A percentile compares a stretch with the other conserved stretches of the same genome.
phyloP scores from a whole-genome alignment of 2,888 invertebrate genomes.

The Tetragonisca angustula region DNA sequence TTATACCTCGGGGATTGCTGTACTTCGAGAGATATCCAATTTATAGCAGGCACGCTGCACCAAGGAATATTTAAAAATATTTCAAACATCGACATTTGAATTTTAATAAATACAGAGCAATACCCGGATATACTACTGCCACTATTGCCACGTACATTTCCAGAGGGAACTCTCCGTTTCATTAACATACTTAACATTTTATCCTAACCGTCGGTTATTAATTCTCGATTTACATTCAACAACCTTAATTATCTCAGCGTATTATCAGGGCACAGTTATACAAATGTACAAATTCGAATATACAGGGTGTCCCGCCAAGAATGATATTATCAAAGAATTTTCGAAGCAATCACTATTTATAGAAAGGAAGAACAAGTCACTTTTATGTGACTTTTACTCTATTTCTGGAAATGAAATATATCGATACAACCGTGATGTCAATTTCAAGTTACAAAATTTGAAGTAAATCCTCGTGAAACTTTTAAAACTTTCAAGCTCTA shows the following conservation, averaged over 20 bases:
- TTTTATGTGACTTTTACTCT: too few relatives aligned
- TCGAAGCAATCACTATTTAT: too few relatives aligned
- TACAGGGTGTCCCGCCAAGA: background rate
- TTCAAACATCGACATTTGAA: background rate
- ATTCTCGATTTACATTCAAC: background rate
- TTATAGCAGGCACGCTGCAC: too few relatives aligned
- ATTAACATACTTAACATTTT: conserved; percentile 4
- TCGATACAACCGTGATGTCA: too few relatives aligned
- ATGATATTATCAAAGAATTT: background rate
- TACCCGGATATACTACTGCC: background rate
- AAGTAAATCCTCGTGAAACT: too few relatives aligned
- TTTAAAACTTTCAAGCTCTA: too few relatives aligned
- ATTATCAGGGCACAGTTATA: background rate
- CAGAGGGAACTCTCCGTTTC: background rate
- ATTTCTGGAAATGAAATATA: too few relatives aligned
- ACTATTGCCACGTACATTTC: background rate
- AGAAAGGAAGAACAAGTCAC: too few relatives aligned
- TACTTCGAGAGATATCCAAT: background rate
- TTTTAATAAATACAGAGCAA: background rate
- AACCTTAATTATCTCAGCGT: background rate
- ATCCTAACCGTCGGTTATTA: background rate
- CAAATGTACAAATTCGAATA: background rate
- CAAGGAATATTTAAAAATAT: background rate
- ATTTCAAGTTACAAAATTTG: too few relatives aligned
- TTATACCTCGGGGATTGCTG: background rate